phyloP scores from a whole-genome alignment of 2,113 vertebrate species.

The Edolisoma coerulescens region DNA sequence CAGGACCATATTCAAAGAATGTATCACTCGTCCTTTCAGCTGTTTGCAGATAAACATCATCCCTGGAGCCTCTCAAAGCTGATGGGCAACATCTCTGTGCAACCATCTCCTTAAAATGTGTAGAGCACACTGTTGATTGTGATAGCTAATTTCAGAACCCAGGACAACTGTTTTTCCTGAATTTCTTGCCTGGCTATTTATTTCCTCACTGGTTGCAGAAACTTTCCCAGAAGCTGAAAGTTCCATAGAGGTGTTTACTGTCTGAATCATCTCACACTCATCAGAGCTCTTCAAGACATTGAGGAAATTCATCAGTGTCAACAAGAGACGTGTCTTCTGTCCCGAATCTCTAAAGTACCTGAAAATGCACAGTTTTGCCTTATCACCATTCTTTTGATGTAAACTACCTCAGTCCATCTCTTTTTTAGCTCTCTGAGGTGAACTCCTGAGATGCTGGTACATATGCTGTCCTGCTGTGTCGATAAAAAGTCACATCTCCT shows the following conservation, averaged over 20 bases:
- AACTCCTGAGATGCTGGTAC: neutral
- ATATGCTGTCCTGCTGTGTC: accelerated
- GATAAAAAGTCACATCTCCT: neutral
- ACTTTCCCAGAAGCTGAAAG: neutral
- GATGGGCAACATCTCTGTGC: neutral
- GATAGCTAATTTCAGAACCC: neutral
- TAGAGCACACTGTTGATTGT: neutral
- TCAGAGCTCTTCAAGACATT: neutral
- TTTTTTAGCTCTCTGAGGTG: neutral
- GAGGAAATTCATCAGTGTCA: neutral
- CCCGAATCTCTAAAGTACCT: neutral
- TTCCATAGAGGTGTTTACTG: neutral
- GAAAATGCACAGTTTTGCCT: neutral
- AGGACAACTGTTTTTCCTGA: neutral
- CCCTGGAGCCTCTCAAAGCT: neutral
- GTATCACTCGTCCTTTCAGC: neutral
- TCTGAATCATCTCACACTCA: neutral
- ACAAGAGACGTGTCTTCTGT: neutral
- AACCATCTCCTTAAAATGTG: neutral
- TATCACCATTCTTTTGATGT: neutral
- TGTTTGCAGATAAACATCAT: neutral
- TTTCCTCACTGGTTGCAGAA: neutral
- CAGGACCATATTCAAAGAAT: neutral
- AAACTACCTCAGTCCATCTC: neutral
- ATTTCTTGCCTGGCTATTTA: neutral